phyloP scores from a whole-genome alignment of 2,797 vertebrate species.

The Peromyscus nudipes region DNA sequence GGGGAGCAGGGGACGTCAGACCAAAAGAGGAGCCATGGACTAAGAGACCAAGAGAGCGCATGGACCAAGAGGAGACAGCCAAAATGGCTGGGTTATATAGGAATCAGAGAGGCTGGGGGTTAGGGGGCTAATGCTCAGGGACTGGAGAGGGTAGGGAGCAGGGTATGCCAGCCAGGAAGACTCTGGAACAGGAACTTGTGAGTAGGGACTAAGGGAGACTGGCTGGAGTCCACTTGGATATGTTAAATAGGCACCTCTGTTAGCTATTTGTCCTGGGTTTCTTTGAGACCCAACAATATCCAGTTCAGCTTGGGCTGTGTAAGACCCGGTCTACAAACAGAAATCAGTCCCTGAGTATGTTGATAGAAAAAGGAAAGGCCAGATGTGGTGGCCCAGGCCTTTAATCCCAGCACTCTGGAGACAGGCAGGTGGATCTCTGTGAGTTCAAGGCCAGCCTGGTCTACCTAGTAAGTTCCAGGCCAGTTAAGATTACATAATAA shows the following conservation, averaged over 20 bases:
- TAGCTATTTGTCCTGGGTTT: not conserved
- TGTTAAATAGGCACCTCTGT: not conserved
- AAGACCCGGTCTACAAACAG: not conserved
- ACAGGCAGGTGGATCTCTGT: not conserved
- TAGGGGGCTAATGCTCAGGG: not conserved
- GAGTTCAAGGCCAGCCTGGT: not conserved
- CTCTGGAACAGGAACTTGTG: not conserved
- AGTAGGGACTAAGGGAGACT: not conserved
- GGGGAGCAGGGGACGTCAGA: rapidly evolving
- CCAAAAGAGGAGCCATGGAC: not conserved
- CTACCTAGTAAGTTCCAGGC: not conserved
- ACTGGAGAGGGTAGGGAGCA: not conserved
- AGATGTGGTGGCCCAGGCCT: not conserved
- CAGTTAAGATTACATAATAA: too few species aligned
- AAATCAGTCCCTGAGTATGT: not conserved
- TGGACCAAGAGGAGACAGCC: not conserved
- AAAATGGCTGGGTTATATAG: not conserved
- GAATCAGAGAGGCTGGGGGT: not conserved
- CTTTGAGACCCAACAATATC: not conserved
- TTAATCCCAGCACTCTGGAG: not conserved
- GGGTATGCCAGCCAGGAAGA: not conserved
- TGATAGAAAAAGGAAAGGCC: not conserved
- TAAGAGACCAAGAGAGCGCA: not conserved
- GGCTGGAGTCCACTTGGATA: not conserved
- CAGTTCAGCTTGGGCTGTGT: not conserved